Percentiles rank a stretch among this genome's conserved stretches.
phyloP scores from a whole-genome alignment of 2,113 vertebrate species.

The Amblyopsis rosae region DNA sequence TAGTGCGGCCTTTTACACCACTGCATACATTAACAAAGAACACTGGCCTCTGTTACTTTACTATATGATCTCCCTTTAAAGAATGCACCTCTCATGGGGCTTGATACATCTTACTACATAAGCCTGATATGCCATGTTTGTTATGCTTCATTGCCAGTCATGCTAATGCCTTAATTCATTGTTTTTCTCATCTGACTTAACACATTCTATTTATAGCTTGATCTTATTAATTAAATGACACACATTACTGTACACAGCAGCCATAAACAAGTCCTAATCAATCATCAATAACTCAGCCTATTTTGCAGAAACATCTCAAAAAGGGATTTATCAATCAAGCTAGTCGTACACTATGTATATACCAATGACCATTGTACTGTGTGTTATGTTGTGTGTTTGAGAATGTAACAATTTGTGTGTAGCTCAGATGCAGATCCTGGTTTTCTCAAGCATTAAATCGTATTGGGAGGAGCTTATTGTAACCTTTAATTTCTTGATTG shows the following conservation, averaged over 20 bases:
- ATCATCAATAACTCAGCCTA: conserved; percentile 35
- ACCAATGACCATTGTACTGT: background rate
- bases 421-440: conserved; percentile 28
- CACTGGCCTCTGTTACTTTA: conserved; percentile 26
- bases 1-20: conserved; percentile 33
- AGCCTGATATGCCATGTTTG: conserved; percentile 37
- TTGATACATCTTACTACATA: conserved; percentile 49
- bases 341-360: too few relatives aligned
- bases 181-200: conserved; percentile 8
- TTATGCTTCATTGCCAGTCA: conserved; percentile 25
- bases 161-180: conserved; percentile 15
- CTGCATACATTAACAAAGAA: conserved; percentile 48
- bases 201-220: conserved; percentile 15
- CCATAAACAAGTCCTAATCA: conserved; percentile 31
- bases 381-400: conserved; percentile 24
- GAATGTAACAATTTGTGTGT: too few relatives aligned
- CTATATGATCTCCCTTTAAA: conserved; percentile 57
- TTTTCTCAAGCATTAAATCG: conserved; percentile 41
- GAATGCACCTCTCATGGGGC: conserved; percentile 52
- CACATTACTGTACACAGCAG: conserved; percentile 1
- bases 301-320: conserved; percentile 21
- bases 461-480: conserved; percentile 25
- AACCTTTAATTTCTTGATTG: background rate
- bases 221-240: conserved; percentile 1
- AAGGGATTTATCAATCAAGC: too few relatives aligned